Conservation (phyloP, 2,797 vertebrate species). For the Anguilla marmorata region DNA sequence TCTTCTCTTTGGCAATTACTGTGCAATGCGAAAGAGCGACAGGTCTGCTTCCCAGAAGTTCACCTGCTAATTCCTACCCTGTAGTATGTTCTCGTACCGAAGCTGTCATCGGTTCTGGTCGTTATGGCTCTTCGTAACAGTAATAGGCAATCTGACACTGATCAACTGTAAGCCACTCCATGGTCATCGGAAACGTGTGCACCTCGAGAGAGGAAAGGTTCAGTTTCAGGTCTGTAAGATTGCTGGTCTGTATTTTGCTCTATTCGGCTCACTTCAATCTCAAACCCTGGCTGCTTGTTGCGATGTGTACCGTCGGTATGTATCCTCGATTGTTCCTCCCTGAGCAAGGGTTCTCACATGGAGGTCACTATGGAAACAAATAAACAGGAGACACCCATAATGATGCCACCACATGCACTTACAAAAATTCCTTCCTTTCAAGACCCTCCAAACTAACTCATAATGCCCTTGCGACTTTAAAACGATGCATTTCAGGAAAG, state of each 20-base stretch:
- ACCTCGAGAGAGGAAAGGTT: neutral
- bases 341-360: constrained; percentile 1
- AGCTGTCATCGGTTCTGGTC: neutral
- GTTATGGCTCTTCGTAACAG: neutral
- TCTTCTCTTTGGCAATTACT: constrained; percentile 3
- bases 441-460: constrained; percentile 5
- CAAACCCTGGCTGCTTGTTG: neutral
- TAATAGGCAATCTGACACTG: neutral
- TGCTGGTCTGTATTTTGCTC: neutral
- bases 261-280: constrained; percentile 9
- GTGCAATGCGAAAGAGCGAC: constrained; percentile 1
- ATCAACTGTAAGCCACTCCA: neutral
- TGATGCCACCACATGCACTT: constrained; percentile 2
- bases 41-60: neutral
- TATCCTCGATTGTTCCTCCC: neutral
- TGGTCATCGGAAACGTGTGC: neutral
- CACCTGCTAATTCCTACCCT: neutral
- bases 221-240: neutral
- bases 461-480: constrained; percentile 30
- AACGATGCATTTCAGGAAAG: constrained; percentile 14
- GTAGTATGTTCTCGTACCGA: neutral
- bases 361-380: constrained; percentile 3
- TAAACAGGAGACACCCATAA: neutral
- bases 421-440: neutral
- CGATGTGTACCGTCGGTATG: neutral